phyloP scores from a whole-genome alignment of 2,888 invertebrate genomes.

The Drosophila niveifrons region DNA sequence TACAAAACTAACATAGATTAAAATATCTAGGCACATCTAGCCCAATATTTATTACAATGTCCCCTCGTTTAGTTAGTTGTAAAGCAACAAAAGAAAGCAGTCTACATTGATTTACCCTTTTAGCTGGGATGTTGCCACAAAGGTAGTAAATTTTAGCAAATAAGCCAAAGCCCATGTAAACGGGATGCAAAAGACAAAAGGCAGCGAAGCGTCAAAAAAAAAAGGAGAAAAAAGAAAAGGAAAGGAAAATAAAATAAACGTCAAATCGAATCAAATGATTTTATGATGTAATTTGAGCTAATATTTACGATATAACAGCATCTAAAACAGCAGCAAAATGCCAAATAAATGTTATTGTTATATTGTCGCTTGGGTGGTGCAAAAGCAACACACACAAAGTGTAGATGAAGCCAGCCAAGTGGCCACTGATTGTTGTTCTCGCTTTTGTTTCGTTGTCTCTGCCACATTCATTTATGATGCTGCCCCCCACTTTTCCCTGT shows the following conservation, averaged over 20 bases:
- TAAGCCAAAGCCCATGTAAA: conserved; percentile 5
- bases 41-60: not conserved
- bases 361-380: conserved; percentile 83
- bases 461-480: conserved; percentile 75
- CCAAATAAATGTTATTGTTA: conserved; percentile 85
- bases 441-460: conserved; percentile 35
- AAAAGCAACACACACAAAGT: conserved; percentile 20
- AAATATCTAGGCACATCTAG: too few relatives aligned
- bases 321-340: conserved; percentile 83
- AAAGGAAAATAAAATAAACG: conserved; percentile 82
- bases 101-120: conserved; percentile 44
- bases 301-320: conserved; percentile 85
- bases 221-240: conserved; percentile 5
- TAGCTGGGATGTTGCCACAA: conserved; percentile 25
- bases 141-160: conserved; percentile 54
- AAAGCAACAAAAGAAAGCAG: not conserved
- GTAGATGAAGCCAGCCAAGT: conserved; percentile 2
- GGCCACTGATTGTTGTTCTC: conserved; percentile 27
- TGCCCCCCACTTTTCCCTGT: conserved; percentile 10
- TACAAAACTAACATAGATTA: too few relatives aligned
- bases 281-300: conserved; percentile 85
- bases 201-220: conserved; percentile 15
- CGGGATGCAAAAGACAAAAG: conserved; percentile 38
- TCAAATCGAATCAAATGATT: conserved; percentile 85
- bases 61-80: not conserved